Conservation (phyloP, 2,888 invertebrate species). For the Parnassius glacialis region DNA sequence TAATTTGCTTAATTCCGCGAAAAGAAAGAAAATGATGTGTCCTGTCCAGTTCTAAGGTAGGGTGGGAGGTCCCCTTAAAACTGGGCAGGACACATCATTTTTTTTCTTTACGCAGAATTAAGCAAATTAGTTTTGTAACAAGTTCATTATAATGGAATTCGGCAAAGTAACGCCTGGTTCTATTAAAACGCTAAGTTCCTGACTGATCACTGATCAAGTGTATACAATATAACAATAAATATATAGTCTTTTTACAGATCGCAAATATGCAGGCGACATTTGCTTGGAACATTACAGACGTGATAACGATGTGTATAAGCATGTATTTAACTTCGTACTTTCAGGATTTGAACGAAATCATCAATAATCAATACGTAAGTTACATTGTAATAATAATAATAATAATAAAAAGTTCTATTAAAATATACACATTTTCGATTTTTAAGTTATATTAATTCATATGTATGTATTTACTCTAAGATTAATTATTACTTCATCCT, state of each 20-base stretch:
- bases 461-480: too few species aligned
- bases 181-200: too few species aligned
- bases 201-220: neutral
- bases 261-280: constrained; percentile 82
- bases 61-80: too few species aligned
- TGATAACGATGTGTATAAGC: constrained; percentile 85
- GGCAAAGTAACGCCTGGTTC: too few species aligned
- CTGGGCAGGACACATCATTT: too few species aligned
- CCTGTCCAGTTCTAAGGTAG: too few species aligned
- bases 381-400: neutral
- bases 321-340: constrained; percentile 76
- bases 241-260: constrained; percentile 41
- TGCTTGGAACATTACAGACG: constrained; percentile 85
- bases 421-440: neutral
- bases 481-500: neutral
- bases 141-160: too few species aligned
- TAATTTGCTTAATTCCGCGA: too few species aligned
- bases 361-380: constrained; percentile 5
- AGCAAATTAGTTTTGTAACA: too few species aligned
- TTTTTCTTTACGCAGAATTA: too few species aligned
- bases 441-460: neutral
- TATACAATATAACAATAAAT: neutral
- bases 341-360: constrained; percentile 77
- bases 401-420: neutral
- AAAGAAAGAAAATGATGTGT: too few species aligned